A percentile compares a stretch with the other conserved stretches of the same genome.
Evolutionary conservation across 2,888 invertebrate species (phyloP).

Genomic region (Drosophila nigricruria): DNA sequence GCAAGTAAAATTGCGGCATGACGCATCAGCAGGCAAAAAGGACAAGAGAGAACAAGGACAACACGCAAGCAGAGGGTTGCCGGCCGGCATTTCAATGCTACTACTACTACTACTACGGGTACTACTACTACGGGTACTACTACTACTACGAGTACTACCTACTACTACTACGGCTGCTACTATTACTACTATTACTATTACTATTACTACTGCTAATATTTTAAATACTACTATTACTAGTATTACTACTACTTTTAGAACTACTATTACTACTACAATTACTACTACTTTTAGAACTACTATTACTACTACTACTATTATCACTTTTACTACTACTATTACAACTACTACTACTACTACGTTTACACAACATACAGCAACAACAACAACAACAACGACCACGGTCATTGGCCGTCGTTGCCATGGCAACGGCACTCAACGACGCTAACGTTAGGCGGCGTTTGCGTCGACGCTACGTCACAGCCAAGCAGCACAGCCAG

Average conservation of each 20-base stretch:
- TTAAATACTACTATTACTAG: not conserved
- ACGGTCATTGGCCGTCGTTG: conserved; percentile 78
- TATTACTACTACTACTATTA: no score
- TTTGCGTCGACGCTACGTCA: conserved; percentile 19
- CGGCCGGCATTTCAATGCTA: conserved; percentile 57
- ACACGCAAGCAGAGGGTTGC: conserved; percentile 55
- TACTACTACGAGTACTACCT: conserved; percentile 2
- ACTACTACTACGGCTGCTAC: not conserved
- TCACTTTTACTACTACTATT: conserved; percentile 2
- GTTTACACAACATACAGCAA: conserved; percentile 47
- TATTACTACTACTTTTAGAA: not conserved
- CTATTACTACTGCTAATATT: no score
- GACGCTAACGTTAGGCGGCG: conserved; percentile 16
- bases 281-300: conserved; percentile 15
- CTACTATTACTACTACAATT: conserved; percentile 17
- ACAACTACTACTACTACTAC: conserved; percentile 36
- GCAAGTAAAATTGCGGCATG: conserved; percentile 75
- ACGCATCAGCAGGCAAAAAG: conserved; percentile 65
- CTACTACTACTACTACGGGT: conserved; percentile 16
- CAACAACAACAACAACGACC: conserved; percentile 33
- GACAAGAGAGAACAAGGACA: conserved; percentile 54
- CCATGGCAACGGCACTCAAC: conserved; percentile 63
- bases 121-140: not conserved
- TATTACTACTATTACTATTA: not conserved
- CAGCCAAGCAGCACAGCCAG: conserved; percentile 17